phyloP scores from a whole-genome alignment of 1,140 invertebrate species.

The Diabrotica undecimpunctata region DNA sequence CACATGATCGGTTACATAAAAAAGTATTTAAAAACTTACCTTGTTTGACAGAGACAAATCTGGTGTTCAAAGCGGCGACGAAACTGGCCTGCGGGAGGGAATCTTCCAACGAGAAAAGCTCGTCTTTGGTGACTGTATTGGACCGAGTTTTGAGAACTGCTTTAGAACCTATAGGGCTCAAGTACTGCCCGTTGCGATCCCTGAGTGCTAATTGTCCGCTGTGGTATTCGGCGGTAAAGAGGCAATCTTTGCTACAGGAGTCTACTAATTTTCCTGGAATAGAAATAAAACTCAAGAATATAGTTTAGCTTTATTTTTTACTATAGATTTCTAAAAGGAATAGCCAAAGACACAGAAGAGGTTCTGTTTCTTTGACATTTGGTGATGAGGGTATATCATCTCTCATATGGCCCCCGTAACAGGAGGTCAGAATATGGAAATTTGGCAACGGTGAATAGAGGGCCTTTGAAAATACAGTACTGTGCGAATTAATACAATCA shows the following conservation, averaged over 20 bases:
- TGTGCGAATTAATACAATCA: too few relatives aligned
- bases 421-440: too few relatives aligned
- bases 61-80: slow-evolving; percentile 84
- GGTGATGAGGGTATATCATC: too few relatives aligned
- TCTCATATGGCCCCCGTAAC: too few relatives aligned
- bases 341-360: too few relatives aligned
- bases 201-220: slow-evolving; percentile 77
- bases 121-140: slow-evolving; percentile 89
- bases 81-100: slow-evolving; percentile 92
- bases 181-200: slow-evolving; percentile 73
- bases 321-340: too few relatives aligned
- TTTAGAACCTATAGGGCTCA: slow-evolving; percentile 93
- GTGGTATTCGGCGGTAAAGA: slow-evolving; percentile 94
- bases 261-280: slow-evolving; percentile 53
- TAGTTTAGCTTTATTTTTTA: background rate
- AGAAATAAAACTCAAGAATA: slow-evolving; percentile 8
- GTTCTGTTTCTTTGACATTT: too few relatives aligned
- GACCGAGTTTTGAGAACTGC: slow-evolving; percentile 91
- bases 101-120: slow-evolving; percentile 94
- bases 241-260: slow-evolving; percentile 62
- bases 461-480: too few relatives aligned
- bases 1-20: too few relatives aligned
- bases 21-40: slow-evolving; percentile 56
- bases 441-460: too few relatives aligned
- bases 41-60: slow-evolving; percentile 97